Evolutionary conservation across 2,888 invertebrate genomes (phyloP), one percentile per base, ranked within the genome.

Genomic region (Homarus gammarus): DNA sequence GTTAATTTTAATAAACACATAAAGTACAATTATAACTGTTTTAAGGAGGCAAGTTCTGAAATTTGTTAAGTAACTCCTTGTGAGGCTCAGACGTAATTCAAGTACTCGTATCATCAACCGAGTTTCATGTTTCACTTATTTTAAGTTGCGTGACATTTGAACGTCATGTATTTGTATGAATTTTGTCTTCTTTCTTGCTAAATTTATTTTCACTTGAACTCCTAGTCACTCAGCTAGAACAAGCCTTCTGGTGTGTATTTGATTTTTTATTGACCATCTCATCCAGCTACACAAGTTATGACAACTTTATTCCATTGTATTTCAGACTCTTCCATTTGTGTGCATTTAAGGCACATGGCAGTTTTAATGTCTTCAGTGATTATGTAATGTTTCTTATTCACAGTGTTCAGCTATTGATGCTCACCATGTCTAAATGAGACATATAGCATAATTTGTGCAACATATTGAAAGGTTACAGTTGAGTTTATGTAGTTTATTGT

Each of bases 191-290:
- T n/a, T n/a, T n/a, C n/a, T n/a, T n/a, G n/a, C n/a, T n/a, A n/a
- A 44, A 27, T n/a, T 75, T 44, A 44, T 44, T 31, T 75, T 44
- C 33, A n/a, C 44, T n/a, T 36, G 12, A 75, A 27, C 75, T 31
- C 2, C 73, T 73, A 75, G 75, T 75, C 44, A 75, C 44, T 75
- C 27, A 22, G 31, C 38, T 75, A 49, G 75, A n/a, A 3, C 27
- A 75, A 38, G 75, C 15, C 36, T 44, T 44, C 56, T 64, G 64
- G 27, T 64, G 31, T 64, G 27, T 64, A 64, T 64, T 64, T n/a
- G 8, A 40, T 36, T 8, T 56, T 12, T 12, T 38, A 15, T 73
- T 15, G 10, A 33, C 5, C n/a, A 12, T 44, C 12, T 44, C 44
- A 18, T 75, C 31, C 49, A n/a, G n/a, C 6, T 75, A n/a, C 40